Evolutionary conservation across 2,797 vertebrate species (phyloP), one percentile per base, ranked within the genome.

Genomic region (Tokudaia muenninki): DNA sequence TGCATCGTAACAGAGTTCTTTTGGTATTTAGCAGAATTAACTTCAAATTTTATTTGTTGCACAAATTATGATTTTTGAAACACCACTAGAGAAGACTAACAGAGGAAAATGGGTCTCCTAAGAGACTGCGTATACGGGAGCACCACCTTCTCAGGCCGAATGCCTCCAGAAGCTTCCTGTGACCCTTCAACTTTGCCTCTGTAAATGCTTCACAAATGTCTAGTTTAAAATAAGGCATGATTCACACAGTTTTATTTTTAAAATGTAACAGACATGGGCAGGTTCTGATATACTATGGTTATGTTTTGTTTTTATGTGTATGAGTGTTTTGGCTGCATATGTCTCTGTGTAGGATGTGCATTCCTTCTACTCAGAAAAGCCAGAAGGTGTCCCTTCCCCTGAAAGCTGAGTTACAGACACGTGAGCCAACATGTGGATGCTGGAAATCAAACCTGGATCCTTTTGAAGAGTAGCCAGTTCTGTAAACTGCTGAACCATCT

Each of bases 151-250:
- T 34, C 55, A 59, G 61, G 44, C 47, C 61, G 47, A 92, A 10
- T 50, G 17, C 57, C 34, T 81, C 70, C 3, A 63, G 17, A 3
- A 50, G 1, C 90, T 52, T 88, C 44, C 79, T 94, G 84, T 24
- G 31, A 86, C 87, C 26, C 11, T 92, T 47, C 50, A 7, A 37
- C 92, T 34, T 79, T 90, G 22, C 65, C 44, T 91, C 79, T 72
- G 90, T 92, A 92, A 88, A 57, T 82, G 26, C 78, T 90, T 88
- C 92, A 70, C 34, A 90, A 79, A 92, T 90, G 61, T 82, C 44
- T 74, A 87, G 21, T 50, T 92, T 13, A 82, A 90, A 91, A 80
- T 92, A 19, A 26, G 1, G 72, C 29, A 61, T 79, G 2, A 92
- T 90, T 94, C 78, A 41, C 72, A 22, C 67, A 87, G 21, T 82